Evolutionary conservation across 2,888 invertebrate genomes (phyloP).

Genomic region (Volucella inanis): DNA sequence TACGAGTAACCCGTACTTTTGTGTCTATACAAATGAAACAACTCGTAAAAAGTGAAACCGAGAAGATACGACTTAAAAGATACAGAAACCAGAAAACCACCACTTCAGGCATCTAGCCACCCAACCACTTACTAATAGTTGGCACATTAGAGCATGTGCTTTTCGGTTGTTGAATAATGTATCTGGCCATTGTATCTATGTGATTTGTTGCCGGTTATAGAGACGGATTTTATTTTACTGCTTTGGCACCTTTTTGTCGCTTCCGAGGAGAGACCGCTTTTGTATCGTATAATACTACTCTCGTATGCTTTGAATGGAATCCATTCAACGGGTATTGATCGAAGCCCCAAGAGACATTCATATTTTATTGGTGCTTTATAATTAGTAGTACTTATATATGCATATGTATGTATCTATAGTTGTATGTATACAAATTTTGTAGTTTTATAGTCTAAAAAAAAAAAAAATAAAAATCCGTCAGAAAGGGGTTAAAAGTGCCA

Average conservation of each 20-base stretch:
- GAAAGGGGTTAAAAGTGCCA: no score
- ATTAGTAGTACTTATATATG: constrained; percentile 59
- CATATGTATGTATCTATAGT: not conserved
- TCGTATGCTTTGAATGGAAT: constrained; percentile 29
- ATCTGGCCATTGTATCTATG: constrained; percentile 21
- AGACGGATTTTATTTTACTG: constrained; percentile 18
- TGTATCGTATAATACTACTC: not conserved
- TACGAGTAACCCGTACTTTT: not conserved
- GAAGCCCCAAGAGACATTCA: constrained; percentile 34
- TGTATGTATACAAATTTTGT: no score
- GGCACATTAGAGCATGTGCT: constrained; percentile 59
- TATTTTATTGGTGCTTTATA: constrained; percentile 60
- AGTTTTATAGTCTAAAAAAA: no score
- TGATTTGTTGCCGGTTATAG: constrained; percentile 23
- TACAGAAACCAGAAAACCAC: constrained; percentile 20
- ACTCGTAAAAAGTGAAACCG: constrained; percentile 53
- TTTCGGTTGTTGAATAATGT: constrained; percentile 48
- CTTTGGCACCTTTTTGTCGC: constrained; percentile 42
- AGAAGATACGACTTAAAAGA: constrained; percentile 15
- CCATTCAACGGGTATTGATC: constrained; percentile 36
- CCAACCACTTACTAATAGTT: constrained; percentile 43
- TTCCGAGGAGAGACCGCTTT: constrained; percentile 24
- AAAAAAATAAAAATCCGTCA: no score
- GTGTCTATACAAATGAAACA: constrained; percentile 1
- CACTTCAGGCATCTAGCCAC: no score